Base-by-base conservation (phyloP, 2,888 invertebrate species). In the Nemotelus pantherinus region DNA sequence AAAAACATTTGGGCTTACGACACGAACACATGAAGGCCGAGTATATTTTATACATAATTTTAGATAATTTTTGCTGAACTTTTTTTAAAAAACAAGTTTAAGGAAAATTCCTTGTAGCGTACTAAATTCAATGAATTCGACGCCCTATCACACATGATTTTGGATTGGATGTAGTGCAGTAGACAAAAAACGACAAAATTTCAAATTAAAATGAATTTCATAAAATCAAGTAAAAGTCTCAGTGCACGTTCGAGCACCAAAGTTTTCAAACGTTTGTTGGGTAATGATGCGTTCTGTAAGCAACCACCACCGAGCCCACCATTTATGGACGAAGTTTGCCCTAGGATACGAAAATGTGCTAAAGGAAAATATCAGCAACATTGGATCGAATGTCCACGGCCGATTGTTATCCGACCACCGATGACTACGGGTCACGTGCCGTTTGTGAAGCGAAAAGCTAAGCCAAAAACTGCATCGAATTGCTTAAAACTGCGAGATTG, bases 361-460 rank as follows among this genome's bases (percentile, higher is more conserved):
- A 53, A 55, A 4, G 57, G 43, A 4, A 7, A 9, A 3, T 55
- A 71, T 57, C 55, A 71, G 1, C 71, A 57, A 25, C 44, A 71
- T 7, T 71, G 71, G 71, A n/a, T 71, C 3, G 71, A 71, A 9
- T 71, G 71, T 25, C 55, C 55, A 4, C 10, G 10, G 43, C 57
- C 57, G n/a, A 55, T 55, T 44, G 55, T 57, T 41, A 71, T 71
- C 5, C 55, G 44, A 10, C 53, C 44, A 10, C 7, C 10, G n/a
- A n/a, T 44, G 55, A 3, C 10, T 3, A 9, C 44, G n/a, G n/a
- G 10, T 10, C 4, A 47, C 9, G 45, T 55, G 5, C 71, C 71
- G n/a, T 71, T 71, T 43, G 10, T 71, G 3, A 71, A 55, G 41
- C 55, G 71, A 43, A 71, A 71, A 55, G 43, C 41, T 2, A 71